These are phyloP conservation scores for Mastomys natalensis DNA, from an alignment of 2,113 vertebrate genomes.

Conservation along the genomic window DNA sequence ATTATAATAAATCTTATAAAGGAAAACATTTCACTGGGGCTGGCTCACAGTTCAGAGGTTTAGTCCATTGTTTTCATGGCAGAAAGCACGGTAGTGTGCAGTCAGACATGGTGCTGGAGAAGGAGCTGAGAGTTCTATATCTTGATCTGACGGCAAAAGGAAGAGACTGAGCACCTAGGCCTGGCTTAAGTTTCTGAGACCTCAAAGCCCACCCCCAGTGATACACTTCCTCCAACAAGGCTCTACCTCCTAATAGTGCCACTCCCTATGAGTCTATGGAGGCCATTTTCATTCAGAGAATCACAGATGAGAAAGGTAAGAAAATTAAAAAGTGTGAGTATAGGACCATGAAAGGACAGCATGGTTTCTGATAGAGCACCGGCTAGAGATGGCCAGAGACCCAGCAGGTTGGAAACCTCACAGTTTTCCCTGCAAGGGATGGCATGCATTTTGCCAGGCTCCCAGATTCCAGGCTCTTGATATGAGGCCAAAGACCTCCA, in stretches of 20 bases:
- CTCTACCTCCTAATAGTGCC: neutral
- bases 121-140: neutral
- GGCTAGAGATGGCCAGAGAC: too few relatives aligned
- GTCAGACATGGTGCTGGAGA: neutral
- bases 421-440: too few relatives aligned
- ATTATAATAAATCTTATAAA: neutral
- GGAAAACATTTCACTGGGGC: neutral
- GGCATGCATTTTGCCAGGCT: too few relatives aligned
- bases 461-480: too few relatives aligned
- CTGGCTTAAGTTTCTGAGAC: neutral
- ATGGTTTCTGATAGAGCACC: too few relatives aligned
- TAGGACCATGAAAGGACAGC: too few relatives aligned
- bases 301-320: neutral
- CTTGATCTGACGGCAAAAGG: neutral
- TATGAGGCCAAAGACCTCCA: too few relatives aligned
- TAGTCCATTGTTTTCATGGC: neutral
- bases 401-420: too few relatives aligned
- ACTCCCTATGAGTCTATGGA: neutral
- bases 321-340: too few relatives aligned
- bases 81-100: neutral
- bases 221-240: neutral
- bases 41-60: neutral
- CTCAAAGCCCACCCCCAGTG: neutral
- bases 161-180: neutral
- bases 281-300: neutral